Evolutionary conservation across 2,797 vertebrate genomes (phyloP).

Genomic region (Myiotriccus ornatus): DNA sequence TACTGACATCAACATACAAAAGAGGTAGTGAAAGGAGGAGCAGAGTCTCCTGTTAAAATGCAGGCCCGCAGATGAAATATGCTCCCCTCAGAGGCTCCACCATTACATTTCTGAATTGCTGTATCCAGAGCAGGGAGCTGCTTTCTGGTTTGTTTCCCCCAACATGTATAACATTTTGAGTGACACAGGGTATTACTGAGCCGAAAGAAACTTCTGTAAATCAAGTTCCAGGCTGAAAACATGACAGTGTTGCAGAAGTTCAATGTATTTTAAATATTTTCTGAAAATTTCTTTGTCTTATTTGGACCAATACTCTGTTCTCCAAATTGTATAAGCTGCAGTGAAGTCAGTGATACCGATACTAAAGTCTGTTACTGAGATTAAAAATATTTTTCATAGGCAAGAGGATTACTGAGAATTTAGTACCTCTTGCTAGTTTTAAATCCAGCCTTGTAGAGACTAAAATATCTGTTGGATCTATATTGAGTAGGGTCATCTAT

Average conservation of each 20-base stretch:
- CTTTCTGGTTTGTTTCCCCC: not conserved
- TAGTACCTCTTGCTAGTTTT: not conserved
- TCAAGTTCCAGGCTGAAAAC: not conserved
- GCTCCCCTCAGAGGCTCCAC: not conserved
- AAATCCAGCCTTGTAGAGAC: not conserved
- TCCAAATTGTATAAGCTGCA: not conserved
- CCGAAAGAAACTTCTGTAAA: not conserved
- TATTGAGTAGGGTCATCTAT: not conserved
- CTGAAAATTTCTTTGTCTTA: not conserved
- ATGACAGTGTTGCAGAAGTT: not conserved
- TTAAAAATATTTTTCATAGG: not conserved
- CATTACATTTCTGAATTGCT: not conserved
- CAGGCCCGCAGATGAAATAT: not conserved
- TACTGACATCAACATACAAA: not conserved
- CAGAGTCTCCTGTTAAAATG: not conserved
- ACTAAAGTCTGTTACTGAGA: not conserved
- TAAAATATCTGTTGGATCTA: not conserved
- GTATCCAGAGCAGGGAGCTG: not conserved
- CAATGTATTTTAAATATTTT: not conserved
- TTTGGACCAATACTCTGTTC: not conserved
- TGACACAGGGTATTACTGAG: not conserved
- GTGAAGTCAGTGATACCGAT: not conserved
- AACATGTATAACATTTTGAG: not conserved
- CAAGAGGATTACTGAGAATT: not conserved
- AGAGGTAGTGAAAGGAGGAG: conserved; percentile 1